Conservation (phyloP, 2,113 vertebrate species). For the Solenodon paradoxus region DNA sequence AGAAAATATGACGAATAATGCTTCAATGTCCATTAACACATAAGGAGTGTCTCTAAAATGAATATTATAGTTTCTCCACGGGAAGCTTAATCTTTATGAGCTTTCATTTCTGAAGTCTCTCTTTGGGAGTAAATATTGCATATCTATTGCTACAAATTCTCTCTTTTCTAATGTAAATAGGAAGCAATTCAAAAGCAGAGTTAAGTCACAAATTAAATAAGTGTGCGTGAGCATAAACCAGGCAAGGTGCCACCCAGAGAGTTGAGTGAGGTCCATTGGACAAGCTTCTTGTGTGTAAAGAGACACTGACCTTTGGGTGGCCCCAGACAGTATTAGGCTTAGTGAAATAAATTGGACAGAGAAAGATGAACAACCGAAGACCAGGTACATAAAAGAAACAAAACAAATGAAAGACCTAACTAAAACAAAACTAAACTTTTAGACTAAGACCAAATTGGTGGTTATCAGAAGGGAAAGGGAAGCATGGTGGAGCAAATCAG, state of each 20-base stretch:
- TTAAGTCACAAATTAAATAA: slow-evolving; percentile 63
- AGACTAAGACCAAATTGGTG: too few species aligned
- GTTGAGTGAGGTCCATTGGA: background rate
- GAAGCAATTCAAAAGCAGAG: slow-evolving; percentile 15
- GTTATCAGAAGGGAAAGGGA: too few species aligned
- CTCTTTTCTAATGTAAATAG: slow-evolving; percentile 54
- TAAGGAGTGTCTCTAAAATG: slow-evolving; percentile 58
- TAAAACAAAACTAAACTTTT: too few species aligned
- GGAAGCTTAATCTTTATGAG: slow-evolving; percentile 65
- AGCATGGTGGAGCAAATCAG: too few species aligned
- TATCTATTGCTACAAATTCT: slow-evolving; percentile 45
- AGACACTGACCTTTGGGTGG: too few species aligned
- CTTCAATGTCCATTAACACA: slow-evolving; percentile 33
- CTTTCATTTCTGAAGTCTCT: slow-evolving; percentile 48
- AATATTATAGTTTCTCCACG: slow-evolving; percentile 25
- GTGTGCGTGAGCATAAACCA: background rate
- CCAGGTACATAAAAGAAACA: too few species aligned
- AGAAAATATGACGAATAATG: slow-evolving; percentile 48
- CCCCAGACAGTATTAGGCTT: too few species aligned
- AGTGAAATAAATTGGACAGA: too few species aligned
- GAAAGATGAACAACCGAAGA: too few species aligned
- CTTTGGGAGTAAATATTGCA: slow-evolving; percentile 63
- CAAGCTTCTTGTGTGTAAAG: background rate
- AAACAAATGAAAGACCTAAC: too few species aligned
- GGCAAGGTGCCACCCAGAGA: slow-evolving; percentile 3